Base-by-base conservation (phyloP, 2,888 invertebrate genomes). In the Penaeus monodon region DNA sequence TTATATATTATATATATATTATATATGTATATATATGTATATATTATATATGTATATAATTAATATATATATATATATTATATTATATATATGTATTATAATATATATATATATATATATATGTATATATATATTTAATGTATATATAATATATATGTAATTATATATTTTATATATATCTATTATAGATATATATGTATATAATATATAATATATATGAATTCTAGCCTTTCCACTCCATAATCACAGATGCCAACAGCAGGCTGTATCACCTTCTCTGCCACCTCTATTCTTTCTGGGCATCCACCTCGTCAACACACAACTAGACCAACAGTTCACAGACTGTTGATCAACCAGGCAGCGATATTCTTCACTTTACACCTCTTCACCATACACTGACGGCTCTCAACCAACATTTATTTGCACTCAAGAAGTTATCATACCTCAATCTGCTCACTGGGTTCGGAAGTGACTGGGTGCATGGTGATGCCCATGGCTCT, bases 401-500 rank as follows among this genome's bases (percentile, higher is more conserved):
- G 44, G 38, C 44, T n/a, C 76, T 76, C 76, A 33, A n/a, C 63
- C 33, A 49, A 57, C 70, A 81, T 73, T 73, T 38, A 24, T 73
- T 24, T 38, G 44, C 33, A 73, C 22, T 73, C 22, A 73, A 73
- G 70, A 22, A 73, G 44, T 33, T 78, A 77, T 76, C 86, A 81
- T 73, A 89, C 89, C 89, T 89, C 89, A 74, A 89, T 89, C 66
- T 86, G 86, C 33, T 89, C 86, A 33, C 81, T 65, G 68, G 86
- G 78, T 14, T 86, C 86, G 44, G 88, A 86, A 70, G 79, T 85
- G 76, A 89, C 86, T 33, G 89, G 89, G 65, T 84, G 86, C 84
- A 89, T 78, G 27, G 86, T 89, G 68, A 89, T 91, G 29, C 91
- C 91, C 91, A 91, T 91, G 14, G 91, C 91, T 83, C 94, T 94